Percentiles rank a stretch among this genome's conserved stretches.
Evolutionary conservation across 1,140 invertebrate species (phyloP).

Genomic region (Drosophila lacteicornis): DNA sequence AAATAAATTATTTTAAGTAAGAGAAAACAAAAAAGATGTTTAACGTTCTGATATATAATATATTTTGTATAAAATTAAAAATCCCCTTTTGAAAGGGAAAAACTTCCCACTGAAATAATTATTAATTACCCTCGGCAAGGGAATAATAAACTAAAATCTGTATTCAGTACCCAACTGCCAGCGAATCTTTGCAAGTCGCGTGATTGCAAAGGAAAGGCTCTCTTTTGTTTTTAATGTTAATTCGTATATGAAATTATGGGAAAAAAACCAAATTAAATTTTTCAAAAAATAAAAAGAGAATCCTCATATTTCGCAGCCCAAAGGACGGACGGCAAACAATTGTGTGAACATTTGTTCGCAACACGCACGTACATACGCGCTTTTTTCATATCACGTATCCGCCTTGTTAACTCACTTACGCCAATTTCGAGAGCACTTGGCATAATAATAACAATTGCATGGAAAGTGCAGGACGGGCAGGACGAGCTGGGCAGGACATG

Average conservation of each 20-base stretch:
- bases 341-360: neutral
- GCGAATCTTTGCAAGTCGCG: neutral
- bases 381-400: conserved; percentile 36
- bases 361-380: neutral
- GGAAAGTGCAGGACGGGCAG: neutral
- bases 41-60: no score
- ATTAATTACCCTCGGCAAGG: no score
- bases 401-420: conserved; percentile 29
- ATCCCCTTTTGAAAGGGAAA: no score
- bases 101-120: no score
- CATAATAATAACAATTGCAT: conserved; percentile 40
- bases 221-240: conserved; percentile 6
- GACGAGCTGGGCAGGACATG: neutral
- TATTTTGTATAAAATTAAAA: no score
- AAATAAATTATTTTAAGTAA: no score
- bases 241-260: conserved; percentile 4
- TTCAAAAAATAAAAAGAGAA: neutral
- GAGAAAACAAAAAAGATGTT: no score
- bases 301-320: neutral
- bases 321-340: conserved; percentile 1
- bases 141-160: no score
- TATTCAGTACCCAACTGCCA: neutral
- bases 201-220: neutral
- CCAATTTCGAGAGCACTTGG: conserved; percentile 35
- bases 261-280: neutral